Percentiles rank a stretch among this genome's conserved stretches.
phyloP scores from a whole-genome alignment of 2,797 vertebrate species.

The Podarcis siculus region DNA sequence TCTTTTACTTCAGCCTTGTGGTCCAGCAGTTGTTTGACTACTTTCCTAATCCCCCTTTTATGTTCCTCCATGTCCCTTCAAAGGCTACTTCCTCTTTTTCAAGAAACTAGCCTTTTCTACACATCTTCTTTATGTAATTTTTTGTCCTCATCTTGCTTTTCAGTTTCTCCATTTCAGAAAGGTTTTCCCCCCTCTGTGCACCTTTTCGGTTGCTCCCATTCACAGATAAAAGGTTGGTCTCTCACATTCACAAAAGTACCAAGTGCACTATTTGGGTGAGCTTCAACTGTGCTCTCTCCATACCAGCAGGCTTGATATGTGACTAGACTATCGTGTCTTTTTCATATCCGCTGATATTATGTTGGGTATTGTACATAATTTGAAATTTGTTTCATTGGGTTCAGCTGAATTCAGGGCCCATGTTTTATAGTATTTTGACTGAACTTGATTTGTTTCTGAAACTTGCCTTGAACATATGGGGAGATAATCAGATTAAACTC shows the following conservation, averaged over 20 bases:
- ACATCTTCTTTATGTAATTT: not conserved
- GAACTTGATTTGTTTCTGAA: constrained; percentile 6
- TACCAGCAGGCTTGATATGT: not conserved
- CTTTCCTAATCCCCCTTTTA: not conserved
- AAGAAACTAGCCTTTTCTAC: not conserved
- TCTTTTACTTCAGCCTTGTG: not conserved
- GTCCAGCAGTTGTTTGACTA: not conserved
- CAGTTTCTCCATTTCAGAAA: not conserved
- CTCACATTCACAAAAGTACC: not conserved
- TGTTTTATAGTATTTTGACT: constrained; percentile 4
- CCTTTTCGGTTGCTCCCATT: not conserved
- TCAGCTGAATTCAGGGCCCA: not conserved
- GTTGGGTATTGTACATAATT: not conserved
- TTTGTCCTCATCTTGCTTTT: not conserved
- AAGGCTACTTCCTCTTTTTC: not conserved
- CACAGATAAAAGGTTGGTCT: not conserved
- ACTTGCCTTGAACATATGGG: constrained; percentile 3
- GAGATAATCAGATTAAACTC: constrained; percentile 23
- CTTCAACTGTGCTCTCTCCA: not conserved
- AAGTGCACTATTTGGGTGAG: not conserved
- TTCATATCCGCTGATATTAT: not conserved
- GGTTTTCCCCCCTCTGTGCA: no score
- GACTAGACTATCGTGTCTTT: not conserved
- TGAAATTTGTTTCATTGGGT: constrained; percentile 1
- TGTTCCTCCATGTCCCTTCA: not conserved